Evolutionary conservation across 2,797 vertebrate species (phyloP), one percentile per base, ranked within the genome.

Genomic region (Catamblyrhynchus diadema): DNA sequence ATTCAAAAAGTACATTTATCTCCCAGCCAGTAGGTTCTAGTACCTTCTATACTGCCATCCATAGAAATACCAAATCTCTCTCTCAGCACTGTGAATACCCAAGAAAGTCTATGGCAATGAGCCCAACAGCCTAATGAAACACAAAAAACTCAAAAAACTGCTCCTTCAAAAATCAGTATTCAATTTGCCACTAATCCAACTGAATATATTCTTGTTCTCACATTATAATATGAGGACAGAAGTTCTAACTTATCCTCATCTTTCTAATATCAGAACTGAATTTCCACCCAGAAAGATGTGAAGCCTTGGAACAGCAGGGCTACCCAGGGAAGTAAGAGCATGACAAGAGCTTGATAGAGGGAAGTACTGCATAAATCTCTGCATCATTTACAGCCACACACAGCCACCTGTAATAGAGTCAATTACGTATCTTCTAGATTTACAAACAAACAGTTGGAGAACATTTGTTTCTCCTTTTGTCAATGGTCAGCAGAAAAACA

Each of bases 391-490:
- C 24, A 81, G 66, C 37, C 44, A 78, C 17, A 66, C 9, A 57
- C 19, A 71, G 60, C 12, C 73, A 86, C 65, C 57, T 82, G 28
- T 25, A 77, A 69, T 16, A 74, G 33, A 78, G 62, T 24, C 35
- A 86, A 62, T 75, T 41, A 88, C 11, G 1, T 66, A 37, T 87
- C 95, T 93, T 90, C 70, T 82, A 77, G 9, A 77, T 90, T 84
- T 88, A 94, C 53, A 64, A 75, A 94, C 51, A 64, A 75, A 88
- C 57, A 57, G 66, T 19, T 88, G 70, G 75, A 96, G 39, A 57
- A 75, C 57, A 85, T 73, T 88, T 70, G 25, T 92, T 94, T 97
- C 73, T 95, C 54, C 79, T 95, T 95, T 95, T 93, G 86, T 92
- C 89, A 88, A 61, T 39, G 47, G 87, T 93, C 70, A 94, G 72